Percentiles rank a stretch among this genome's conserved stretches.
Evolutionary conservation across 2,113 vertebrate genomes (phyloP).

Genomic region (Cyanoderma ruficeps): DNA sequence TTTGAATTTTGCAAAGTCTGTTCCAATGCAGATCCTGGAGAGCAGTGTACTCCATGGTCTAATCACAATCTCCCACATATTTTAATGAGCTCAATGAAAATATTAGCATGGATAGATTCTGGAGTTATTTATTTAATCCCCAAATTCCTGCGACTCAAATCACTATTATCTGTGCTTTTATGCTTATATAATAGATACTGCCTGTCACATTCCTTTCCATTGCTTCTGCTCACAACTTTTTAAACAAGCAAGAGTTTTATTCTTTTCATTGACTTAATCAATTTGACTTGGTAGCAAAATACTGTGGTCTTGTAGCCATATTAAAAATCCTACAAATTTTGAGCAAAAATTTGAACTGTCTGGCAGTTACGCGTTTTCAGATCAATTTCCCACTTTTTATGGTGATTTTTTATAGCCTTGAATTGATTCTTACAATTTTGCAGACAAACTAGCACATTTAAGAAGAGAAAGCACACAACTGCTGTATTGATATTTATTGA

Average conservation of each 20-base stretch:
- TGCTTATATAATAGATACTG: neutral
- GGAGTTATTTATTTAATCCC: neutral
- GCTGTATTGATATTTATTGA: neutral
- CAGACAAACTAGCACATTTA: neutral
- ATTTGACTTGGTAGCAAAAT: neutral
- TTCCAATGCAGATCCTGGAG: neutral
- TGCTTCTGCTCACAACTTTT: neutral
- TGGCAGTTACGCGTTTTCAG: neutral
- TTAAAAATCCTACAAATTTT: neutral
- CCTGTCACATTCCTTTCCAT: neutral
- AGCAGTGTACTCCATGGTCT: neutral
- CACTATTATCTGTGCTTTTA: neutral
- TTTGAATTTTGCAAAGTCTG: neutral
- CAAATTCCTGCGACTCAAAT: neutral
- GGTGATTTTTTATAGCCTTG: neutral
- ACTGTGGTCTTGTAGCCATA: neutral
- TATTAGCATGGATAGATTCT: neutral
- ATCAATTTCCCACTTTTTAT: neutral
- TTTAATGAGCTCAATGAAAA: slow-evolving; percentile 16
- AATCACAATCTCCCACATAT: neutral
- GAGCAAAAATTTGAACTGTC: neutral
- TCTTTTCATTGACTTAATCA: neutral
- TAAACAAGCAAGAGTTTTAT: neutral
- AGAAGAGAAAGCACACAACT: neutral
- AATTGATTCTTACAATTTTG: neutral